Percentiles rank a stretch among this genome's conserved stretches.
Evolutionary conservation across 1,140 invertebrate genomes (phyloP).

Genomic region (Drosophila simulans): DNA sequence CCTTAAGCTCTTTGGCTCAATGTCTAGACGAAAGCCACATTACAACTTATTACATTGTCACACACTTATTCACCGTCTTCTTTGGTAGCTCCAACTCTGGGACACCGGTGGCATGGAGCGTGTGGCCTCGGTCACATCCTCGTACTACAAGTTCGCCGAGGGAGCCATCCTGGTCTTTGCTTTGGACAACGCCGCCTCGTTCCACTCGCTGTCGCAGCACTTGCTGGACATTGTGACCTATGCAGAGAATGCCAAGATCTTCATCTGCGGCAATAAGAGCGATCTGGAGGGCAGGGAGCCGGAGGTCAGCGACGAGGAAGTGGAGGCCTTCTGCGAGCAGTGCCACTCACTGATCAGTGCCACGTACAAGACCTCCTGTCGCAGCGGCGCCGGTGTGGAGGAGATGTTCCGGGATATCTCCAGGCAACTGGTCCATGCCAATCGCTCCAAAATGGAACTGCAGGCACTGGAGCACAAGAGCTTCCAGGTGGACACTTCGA

Average conservation of each 20-base stretch:
- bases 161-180: conserved; percentile 96
- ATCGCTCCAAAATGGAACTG: conserved; percentile 92
- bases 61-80: background rate
- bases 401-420: conserved; percentile 97
- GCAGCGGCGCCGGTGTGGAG: conserved; percentile 93
- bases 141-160: conserved; percentile 97
- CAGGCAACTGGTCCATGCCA: conserved; percentile 90
- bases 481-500: conserved; percentile 89
- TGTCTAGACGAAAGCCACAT: no score
- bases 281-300: conserved; percentile 90
- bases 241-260: conserved; percentile 97
- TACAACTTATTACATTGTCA: background rate
- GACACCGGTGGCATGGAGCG: conserved; percentile 97
- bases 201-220: conserved; percentile 96
- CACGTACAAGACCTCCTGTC: conserved; percentile 96
- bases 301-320: conserved; percentile 92
- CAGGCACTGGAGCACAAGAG: conserved; percentile 91
- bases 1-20: no score
- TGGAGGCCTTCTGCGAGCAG: conserved; percentile 96
- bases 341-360: conserved; percentile 95
- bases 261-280: conserved; percentile 95
- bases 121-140: conserved; percentile 96
- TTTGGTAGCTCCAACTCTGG: conserved; percentile 92
- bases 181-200: conserved; percentile 94
- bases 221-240: conserved; percentile 95